Evolutionary conservation across 92 coral and sea anemone species (phyloP).

Genomic region (Galaxea fascicularis): DNA sequence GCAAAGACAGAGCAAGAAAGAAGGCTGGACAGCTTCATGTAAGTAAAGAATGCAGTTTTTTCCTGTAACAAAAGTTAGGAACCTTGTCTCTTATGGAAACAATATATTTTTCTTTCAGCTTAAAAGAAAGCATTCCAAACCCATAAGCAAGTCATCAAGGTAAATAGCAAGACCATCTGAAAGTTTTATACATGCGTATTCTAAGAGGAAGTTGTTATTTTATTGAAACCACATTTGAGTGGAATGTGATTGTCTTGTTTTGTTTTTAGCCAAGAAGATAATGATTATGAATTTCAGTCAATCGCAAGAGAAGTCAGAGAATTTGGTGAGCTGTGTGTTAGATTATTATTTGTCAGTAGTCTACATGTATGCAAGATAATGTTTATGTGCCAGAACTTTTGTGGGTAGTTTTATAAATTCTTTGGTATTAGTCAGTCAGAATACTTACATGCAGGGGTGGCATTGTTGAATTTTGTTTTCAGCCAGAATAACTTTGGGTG

Average conservation of each 20-base stretch:
- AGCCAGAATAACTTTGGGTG: background rate
- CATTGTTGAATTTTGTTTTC: no score
- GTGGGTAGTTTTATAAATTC: background rate
- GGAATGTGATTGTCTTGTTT: background rate
- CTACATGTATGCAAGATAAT: no score
- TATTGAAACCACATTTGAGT: no score
- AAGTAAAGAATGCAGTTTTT: background rate
- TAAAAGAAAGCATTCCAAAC: conserved; percentile 9
- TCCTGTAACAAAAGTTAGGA: background rate
- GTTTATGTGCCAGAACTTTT: no score
- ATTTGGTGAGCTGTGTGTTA: conserved; percentile 67
- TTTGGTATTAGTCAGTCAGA: no score
- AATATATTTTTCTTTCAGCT: background rate
- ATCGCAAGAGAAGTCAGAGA: conserved; percentile 89
- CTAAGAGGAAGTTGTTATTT: no score
- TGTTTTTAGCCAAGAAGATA: conserved; percentile 28
- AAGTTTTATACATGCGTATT: no score
- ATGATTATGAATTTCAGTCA: conserved; percentile 63
- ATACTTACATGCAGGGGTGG: no score
- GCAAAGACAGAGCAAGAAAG: conserved; percentile 28
- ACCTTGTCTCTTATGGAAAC: background rate
- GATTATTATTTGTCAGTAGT: background rate
- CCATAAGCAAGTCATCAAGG: conserved; percentile 24
- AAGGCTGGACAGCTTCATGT: conserved; percentile 3
- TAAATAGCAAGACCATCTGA: background rate